Conservation (phyloP, 2,797 vertebrate genomes). For the Platalea minor region DNA sequence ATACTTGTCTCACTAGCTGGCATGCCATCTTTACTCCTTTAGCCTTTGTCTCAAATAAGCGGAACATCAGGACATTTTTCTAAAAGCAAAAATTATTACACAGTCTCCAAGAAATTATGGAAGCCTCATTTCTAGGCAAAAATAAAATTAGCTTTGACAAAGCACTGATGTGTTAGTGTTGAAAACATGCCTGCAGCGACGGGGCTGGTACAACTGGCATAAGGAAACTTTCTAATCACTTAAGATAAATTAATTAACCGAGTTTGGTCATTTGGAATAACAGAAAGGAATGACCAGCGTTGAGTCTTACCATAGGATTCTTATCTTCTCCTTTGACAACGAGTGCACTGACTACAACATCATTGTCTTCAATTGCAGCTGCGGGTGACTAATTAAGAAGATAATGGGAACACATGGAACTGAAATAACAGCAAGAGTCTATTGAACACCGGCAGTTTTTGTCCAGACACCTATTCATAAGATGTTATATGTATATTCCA, state of each 20-base stretch:
- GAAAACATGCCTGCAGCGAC: not conserved
- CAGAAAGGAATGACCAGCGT: not conserved
- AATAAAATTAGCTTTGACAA: not conserved
- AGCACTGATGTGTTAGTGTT: not conserved
- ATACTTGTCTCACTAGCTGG: not conserved
- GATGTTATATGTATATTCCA: not conserved
- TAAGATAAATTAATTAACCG: not conserved
- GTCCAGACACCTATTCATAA: not conserved
- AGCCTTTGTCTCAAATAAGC: slow-evolving; percentile 4
- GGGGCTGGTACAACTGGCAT: not conserved
- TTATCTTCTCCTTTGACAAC: not conserved
- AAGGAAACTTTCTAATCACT: not conserved
- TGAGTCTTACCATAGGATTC: not conserved
- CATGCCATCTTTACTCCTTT: not conserved
- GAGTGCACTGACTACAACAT: not conserved
- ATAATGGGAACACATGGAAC: not conserved
- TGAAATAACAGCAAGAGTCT: not conserved
- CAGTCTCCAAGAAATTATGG: not conserved
- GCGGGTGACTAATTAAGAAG: not conserved
- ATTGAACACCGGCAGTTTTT: not conserved
- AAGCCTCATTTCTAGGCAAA: not conserved
- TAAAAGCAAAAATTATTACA: slow-evolving; percentile 1
- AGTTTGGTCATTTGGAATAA: not conserved
- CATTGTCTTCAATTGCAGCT: not conserved
- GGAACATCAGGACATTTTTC: not conserved